phyloP scores from a whole-genome alignment of 2,888 invertebrate species.

The Acanthosepion pharaonis region DNA sequence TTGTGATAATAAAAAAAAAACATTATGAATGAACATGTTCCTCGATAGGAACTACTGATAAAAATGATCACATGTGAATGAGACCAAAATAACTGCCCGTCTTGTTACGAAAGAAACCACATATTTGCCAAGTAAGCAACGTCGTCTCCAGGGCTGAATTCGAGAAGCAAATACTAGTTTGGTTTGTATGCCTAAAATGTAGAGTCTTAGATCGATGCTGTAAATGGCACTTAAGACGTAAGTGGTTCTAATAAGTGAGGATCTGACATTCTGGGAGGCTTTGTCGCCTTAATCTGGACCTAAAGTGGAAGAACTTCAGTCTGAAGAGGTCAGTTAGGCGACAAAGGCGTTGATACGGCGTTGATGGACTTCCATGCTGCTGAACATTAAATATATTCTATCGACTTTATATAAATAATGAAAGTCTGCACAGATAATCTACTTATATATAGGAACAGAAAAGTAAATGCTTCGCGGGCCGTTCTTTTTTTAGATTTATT shows the following conservation, averaged over 20 bases:
- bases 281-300: conserved; percentile 13
- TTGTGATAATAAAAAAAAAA: too few species aligned
- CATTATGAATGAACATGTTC: too few species aligned
- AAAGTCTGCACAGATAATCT: too few species aligned
- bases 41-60: too few species aligned
- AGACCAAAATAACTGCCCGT: not conserved
- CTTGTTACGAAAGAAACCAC: not conserved
- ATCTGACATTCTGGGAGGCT: not conserved
- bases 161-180: not conserved
- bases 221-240: not conserved
- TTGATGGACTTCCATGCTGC: not conserved
- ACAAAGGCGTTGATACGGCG: not conserved
- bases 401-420: too few species aligned
- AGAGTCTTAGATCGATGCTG: not conserved
- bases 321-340: not conserved
- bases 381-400: not conserved
- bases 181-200: not conserved
- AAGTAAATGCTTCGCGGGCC: too few species aligned
- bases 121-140: not conserved
- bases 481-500: too few species aligned
- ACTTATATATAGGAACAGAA: too few species aligned
- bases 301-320: not conserved
- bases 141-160: not conserved
- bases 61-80: not conserved
- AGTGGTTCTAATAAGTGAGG: not conserved